phyloP scores from a whole-genome alignment of 2,888 invertebrate genomes.

The Plusia festucae region DNA sequence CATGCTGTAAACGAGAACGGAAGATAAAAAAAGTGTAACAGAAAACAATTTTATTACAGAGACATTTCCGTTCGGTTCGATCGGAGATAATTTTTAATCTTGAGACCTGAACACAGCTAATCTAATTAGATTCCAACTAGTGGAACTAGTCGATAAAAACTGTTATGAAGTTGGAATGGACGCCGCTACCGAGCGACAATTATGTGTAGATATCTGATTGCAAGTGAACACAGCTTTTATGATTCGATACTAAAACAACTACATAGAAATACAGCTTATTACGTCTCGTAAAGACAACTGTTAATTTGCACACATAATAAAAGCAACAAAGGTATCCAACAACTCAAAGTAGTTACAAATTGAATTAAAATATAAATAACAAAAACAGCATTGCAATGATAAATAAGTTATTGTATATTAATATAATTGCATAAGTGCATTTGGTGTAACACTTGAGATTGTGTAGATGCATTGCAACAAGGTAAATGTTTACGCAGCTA shows the following conservation, averaged over 20 bases:
- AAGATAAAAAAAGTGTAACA: conserved; percentile 76
- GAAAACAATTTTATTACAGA: conserved; percentile 79
- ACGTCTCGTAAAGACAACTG: conserved; percentile 50
- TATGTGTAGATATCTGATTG: conserved; percentile 70
- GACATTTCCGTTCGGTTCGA: conserved; percentile 79
- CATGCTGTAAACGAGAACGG: conserved; percentile 74
- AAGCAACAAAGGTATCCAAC: conserved; percentile 12
- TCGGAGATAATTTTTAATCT: conserved; percentile 77
- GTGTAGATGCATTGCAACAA: conserved; percentile 36
- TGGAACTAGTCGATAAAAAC: conserved; percentile 74
- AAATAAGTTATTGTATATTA: not conserved
- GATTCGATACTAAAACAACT: conserved; percentile 58
- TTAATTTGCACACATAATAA: conserved; percentile 29
- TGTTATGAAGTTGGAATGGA: conserved; percentile 70
- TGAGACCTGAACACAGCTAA: conserved; percentile 70
- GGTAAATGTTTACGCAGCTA: conserved; percentile 41
- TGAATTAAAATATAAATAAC: not conserved
- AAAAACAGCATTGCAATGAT: conserved; percentile 10
- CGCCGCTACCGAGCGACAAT: conserved; percentile 68
- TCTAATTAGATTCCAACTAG: conserved; percentile 79
- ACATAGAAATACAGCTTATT: conserved; percentile 53
- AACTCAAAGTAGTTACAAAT: conserved; percentile 2
- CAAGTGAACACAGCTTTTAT: conserved; percentile 62
- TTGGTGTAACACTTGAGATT: conserved; percentile 20
- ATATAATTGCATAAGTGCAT: conserved; percentile 15